phyloP scores from a whole-genome alignment of 2,113 vertebrate species.

The Dromaius novaehollandiae region DNA sequence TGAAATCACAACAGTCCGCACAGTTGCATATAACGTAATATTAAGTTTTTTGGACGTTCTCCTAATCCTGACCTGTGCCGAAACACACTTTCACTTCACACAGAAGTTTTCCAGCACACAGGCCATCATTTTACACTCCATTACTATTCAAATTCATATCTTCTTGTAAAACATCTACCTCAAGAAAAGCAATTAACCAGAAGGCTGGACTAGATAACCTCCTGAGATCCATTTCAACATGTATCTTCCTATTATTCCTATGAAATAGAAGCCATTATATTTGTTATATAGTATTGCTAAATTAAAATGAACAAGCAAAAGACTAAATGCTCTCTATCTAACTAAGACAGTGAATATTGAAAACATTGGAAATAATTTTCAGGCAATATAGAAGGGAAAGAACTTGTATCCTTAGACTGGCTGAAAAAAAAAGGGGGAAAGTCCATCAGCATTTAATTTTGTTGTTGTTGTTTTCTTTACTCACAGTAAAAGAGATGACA shows the following conservation, averaged over 20 bases:
- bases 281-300: background rate
- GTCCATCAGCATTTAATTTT: background rate
- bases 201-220: background rate
- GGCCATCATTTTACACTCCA: background rate
- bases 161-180: background rate
- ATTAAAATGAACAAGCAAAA: background rate
- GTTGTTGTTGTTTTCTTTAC: background rate
- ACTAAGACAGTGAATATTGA: background rate
- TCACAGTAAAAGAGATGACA: background rate
- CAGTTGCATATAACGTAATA: background rate
- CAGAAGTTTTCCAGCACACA: background rate
- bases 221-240: background rate
- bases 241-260: background rate
- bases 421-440: background rate
- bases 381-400: background rate
- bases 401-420: too few relatives aligned
- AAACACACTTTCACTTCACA: background rate
- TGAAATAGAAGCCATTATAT: background rate
- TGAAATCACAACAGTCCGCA: background rate
- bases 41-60: background rate
- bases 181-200: background rate
- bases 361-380: background rate
- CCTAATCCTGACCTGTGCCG: background rate
- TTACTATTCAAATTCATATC: background rate
- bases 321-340: background rate